Base-by-base conservation (phyloP, 2,888 invertebrate genomes). In the Sminthurinus aureus region DNA sequence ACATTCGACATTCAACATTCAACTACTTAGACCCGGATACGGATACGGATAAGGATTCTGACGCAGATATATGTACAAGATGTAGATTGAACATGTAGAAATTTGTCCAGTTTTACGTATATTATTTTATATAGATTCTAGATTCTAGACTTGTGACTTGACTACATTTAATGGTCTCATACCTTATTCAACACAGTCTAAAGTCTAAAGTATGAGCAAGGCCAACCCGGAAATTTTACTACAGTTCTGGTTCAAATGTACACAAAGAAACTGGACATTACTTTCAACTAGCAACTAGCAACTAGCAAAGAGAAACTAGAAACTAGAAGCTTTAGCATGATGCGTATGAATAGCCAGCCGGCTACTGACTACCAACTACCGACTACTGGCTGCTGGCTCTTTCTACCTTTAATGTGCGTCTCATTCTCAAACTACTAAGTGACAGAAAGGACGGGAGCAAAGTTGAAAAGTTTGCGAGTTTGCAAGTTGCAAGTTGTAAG, bases 111-210 rank as follows among this genome's bases (percentile, higher is more conserved):
- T n/a, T n/a, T n/a, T n/a, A n/a, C n/a, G n/a, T n/a, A n/a, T n/a
- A n/a, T n/a, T n/a, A n/a, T n/a, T n/a, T n/a, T n/a, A n/a, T n/a
- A n/a, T n/a, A n/a, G n/a, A n/a, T n/a, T n/a, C n/a, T n/a, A n/a
- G n/a, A n/a, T n/a, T n/a, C n/a, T n/a, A n/a, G n/a, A n/a, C n/a
- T n/a, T n/a, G n/a, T n/a, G n/a, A n/a, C n/a, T 71, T 71, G 71
- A 24, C 20, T 22, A 71, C 71, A 71, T 71, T 71, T 71, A 71
- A 22, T 71, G 71, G 71, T 71, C 71, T 71, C 71, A 71, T 71
- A 71, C 24, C 71, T 71, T 71, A 71, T 71, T 71, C 71, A 71
- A 20, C 24, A 71, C 22, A 12, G 6, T 67, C 6, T 67, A 52
- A 13, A 52, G 52, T 52, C 8, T 8, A 52, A 13, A 52, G 52